Evolutionary conservation across 92 coral and sea anemone species (phyloP).

Genomic region (Epizoanthus stellaris): DNA sequence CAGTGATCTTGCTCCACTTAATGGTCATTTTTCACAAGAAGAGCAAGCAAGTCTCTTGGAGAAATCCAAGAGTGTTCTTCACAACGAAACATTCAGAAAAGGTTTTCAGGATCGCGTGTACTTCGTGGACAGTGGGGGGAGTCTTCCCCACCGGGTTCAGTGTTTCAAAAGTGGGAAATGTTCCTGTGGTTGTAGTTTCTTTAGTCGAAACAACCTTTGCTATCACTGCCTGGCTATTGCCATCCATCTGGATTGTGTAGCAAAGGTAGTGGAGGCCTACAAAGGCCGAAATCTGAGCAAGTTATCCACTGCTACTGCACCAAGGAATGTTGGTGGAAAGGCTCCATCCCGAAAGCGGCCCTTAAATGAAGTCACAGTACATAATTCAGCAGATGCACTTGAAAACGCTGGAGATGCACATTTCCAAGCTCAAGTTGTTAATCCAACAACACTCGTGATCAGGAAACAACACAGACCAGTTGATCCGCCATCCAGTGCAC

Average conservation of each 20-base stretch:
- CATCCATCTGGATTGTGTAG: slow-evolving; percentile 46
- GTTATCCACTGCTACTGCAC: slow-evolving; percentile 50
- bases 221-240: slow-evolving; percentile 57
- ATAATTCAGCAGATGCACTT: neutral
- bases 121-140: slow-evolving; percentile 65
- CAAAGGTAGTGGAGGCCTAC: slow-evolving; percentile 37
- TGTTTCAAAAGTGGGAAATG: slow-evolving; percentile 62
- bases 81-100: too few relatives aligned
- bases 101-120: slow-evolving; percentile 55
- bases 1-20: slow-evolving; percentile 34
- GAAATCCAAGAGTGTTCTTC: too few relatives aligned
- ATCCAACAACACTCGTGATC: slow-evolving; percentile 47
- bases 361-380: slow-evolving; percentile 23
- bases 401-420: neutral
- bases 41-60: too few relatives aligned
- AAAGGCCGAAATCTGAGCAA: slow-evolving; percentile 44
- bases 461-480: slow-evolving; percentile 35
- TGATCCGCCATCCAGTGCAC: slow-evolving; percentile 44
- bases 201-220: slow-evolving; percentile 46
- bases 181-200: slow-evolving; percentile 49
- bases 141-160: slow-evolving; percentile 50
- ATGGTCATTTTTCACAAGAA: slow-evolving; percentile 35
- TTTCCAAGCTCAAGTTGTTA: neutral
- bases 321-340: slow-evolving; percentile 45
- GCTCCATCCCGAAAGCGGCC: slow-evolving; percentile 42